Conservation (phyloP, 1,140 invertebrate species). For the Halictus rubicundus region DNA sequence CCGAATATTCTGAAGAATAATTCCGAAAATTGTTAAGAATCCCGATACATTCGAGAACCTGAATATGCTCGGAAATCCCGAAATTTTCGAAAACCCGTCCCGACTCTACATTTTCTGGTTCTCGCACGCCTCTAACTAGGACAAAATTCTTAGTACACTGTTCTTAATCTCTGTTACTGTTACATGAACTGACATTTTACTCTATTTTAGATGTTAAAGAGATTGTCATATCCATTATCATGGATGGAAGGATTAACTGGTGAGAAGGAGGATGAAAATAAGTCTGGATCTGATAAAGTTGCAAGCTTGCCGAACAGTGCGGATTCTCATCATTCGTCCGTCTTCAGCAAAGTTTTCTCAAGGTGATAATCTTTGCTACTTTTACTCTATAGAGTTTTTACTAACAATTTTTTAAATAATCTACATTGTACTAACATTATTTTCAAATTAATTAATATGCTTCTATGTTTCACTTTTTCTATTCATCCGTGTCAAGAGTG, state of each 20-base stretch:
- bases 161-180: not conserved
- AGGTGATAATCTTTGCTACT: slow-evolving; percentile 82
- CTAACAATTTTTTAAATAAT: not conserved
- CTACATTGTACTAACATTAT: slow-evolving; percentile 29
- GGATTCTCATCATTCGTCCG: slow-evolving; percentile 86
- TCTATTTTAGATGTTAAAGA: slow-evolving; percentile 89
- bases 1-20: too few species aligned
- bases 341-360: slow-evolving; percentile 94
- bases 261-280: slow-evolving; percentile 82
- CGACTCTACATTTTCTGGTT: too few species aligned
- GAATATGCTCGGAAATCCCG: too few species aligned
- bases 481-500: slow-evolving; percentile 50
- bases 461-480: slow-evolving; percentile 52
- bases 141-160: not conserved
- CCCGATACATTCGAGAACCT: too few species aligned
- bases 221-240: slow-evolving; percentile 93
- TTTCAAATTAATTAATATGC: slow-evolving; percentile 34
- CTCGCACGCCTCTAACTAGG: too few species aligned
- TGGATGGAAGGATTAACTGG: slow-evolving; percentile 94
- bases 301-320: slow-evolving; percentile 83
- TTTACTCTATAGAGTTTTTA: slow-evolving; percentile 9
- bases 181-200: not conserved
- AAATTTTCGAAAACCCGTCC: too few species aligned
- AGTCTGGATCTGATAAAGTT: slow-evolving; percentile 74
- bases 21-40: too few species aligned